A percentile compares a stretch with the other conserved stretches of the same genome.
These are phyloP conservation scores for mouse (Mus musculus) DNA, from an alignment of 2,113 vertebrate species.

Conservation along the genomic window GRCm39 chr4:102243001-102243500, in stretches of 20 bases:
- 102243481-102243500: background rate
- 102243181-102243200: background rate
- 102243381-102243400: background rate
- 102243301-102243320: background rate
- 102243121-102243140: background rate
- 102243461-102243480: background rate
- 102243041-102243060: background rate
- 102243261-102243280: background rate
- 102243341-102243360: background rate
- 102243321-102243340: background rate
- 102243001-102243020: background rate
- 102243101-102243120: background rate
- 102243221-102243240: background rate
- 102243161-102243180: background rate
- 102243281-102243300: background rate
- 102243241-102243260: background rate
- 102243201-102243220: background rate
- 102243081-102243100: background rate
- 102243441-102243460: background rate
- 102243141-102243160: fast-evolving
- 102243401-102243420: background rate
- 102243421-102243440: background rate
- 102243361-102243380: background rate
- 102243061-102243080: background rate
- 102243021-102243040: background rate